phyloP scores from a whole-genome alignment of 2,888 invertebrate genomes.

The Lagria hirta region DNA sequence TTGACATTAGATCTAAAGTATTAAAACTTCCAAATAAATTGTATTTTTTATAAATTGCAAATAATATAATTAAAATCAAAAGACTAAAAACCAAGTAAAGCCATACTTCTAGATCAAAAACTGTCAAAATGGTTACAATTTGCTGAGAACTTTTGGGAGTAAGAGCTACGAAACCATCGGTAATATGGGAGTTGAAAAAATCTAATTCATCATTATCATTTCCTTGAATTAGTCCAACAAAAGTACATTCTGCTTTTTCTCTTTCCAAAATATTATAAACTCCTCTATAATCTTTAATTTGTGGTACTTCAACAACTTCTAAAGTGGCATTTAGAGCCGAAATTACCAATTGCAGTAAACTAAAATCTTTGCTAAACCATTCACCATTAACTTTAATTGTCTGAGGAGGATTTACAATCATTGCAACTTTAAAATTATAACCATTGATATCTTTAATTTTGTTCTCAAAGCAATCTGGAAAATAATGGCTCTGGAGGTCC shows the following conservation, averaged over 20 bases:
- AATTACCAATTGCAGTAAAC: constrained; percentile 2
- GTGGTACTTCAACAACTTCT: constrained; percentile 1
- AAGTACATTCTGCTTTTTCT: constrained; percentile 1
- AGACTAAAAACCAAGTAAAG: too few species aligned
- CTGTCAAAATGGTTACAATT: constrained; percentile 1
- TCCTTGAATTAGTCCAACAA: constrained; percentile 4
- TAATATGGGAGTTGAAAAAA: constrained; percentile 1
- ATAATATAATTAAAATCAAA: too few species aligned
- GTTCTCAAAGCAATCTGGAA: too few species aligned
- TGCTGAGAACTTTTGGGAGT: neutral
- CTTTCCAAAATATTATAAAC: neutral
- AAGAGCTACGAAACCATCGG: constrained; percentile 4
- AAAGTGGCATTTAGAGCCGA: constrained; percentile 6
- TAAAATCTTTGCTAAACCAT: constrained; percentile 1
- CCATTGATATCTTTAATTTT: too few species aligned
- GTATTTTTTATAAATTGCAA: too few species aligned
- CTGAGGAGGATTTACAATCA: too few species aligned
- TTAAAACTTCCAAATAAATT: too few species aligned
- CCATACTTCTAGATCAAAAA: constrained; percentile 4
- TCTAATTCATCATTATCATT: constrained; percentile 1
- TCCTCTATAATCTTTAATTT: neutral
- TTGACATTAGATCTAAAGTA: too few species aligned
- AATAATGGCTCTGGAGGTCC: too few species aligned
- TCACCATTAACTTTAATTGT: too few species aligned
- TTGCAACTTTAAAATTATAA: too few species aligned